Conservation (phyloP, 1,140 invertebrate genomes). For the Drosophila nigromelanica region DNA sequence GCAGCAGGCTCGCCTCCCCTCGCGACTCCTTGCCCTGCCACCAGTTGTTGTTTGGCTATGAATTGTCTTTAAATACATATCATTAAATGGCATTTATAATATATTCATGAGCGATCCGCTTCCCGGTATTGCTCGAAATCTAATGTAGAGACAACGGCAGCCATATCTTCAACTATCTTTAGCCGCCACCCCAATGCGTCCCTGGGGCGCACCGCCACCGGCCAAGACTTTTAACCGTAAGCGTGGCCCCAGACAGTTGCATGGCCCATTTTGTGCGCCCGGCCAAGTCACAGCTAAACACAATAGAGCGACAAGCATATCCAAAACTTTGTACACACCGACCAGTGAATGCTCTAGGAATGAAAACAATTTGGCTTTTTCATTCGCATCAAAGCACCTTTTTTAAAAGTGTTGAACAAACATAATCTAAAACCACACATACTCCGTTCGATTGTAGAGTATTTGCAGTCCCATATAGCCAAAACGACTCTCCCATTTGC, state of each 20-base stretch:
- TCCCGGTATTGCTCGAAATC: conserved; percentile 79
- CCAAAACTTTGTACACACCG: background rate
- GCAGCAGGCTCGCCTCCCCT: background rate
- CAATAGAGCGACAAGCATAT: conserved; percentile 23
- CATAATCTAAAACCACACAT: too few relatives aligned
- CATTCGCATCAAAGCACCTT: background rate
- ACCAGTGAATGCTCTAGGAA: conserved; percentile 7
- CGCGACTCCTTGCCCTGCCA: too few relatives aligned
- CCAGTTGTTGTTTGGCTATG: conserved; percentile 56
- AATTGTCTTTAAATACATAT: conserved; percentile 81
- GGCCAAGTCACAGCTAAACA: conserved; percentile 49
- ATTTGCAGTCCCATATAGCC: background rate
- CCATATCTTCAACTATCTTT: conserved; percentile 58
- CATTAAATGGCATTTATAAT: conserved; percentile 82
- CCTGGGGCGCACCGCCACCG: conserved; percentile 11
- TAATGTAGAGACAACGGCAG: conserved; percentile 50
- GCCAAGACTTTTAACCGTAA: conserved; percentile 73
- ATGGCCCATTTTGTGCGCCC: conserved; percentile 75
- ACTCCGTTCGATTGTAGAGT: background rate
- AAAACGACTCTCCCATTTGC: conserved; percentile 40
- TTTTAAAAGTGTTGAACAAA: too few relatives aligned
- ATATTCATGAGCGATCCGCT: conserved; percentile 77
- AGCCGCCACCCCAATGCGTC: conserved; percentile 17
- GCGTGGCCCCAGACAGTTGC: conserved; percentile 68
- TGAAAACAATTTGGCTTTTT: too few relatives aligned